These are phyloP conservation scores for Emydocephalus ijimae DNA, from an alignment of 2,113 vertebrate genomes.

Conservation along the genomic window DNA sequence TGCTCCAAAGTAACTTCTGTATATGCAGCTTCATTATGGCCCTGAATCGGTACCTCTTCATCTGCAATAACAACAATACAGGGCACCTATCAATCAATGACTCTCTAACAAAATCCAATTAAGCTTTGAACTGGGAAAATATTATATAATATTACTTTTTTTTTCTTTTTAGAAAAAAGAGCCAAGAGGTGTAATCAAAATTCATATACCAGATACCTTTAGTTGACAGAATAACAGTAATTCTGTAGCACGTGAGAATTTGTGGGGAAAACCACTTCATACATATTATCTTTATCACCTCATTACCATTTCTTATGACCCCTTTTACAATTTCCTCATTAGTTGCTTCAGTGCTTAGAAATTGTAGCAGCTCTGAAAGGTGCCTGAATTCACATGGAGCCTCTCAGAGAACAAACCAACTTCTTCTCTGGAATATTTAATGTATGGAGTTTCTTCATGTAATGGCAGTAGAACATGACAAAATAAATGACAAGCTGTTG, in stretches of 20 bases:
- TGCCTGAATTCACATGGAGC: neutral
- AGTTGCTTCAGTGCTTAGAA: neutral
- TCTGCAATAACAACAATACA: neutral
- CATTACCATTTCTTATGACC: neutral
- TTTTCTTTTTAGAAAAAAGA: neutral
- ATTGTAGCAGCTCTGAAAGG: neutral
- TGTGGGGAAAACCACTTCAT: neutral
- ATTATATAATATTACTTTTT: neutral
- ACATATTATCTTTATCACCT: neutral
- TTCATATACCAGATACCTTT: neutral
- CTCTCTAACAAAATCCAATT: neutral
- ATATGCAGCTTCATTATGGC: neutral
- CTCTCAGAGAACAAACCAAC: neutral
- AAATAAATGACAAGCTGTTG: neutral
- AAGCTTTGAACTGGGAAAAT: neutral
- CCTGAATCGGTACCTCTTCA: neutral
- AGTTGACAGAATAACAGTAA: neutral
- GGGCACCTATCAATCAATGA: neutral
- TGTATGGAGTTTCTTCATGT: neutral
- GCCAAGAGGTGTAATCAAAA: neutral
- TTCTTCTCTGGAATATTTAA: neutral
- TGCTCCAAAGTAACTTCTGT: neutral
- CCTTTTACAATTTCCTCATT: constrained; percentile 6
- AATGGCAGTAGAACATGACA: neutral
- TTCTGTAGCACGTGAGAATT: neutral